Base-by-base conservation (phyloP, 2,797 vertebrate genomes). In the Sebastes jordani region DNA sequence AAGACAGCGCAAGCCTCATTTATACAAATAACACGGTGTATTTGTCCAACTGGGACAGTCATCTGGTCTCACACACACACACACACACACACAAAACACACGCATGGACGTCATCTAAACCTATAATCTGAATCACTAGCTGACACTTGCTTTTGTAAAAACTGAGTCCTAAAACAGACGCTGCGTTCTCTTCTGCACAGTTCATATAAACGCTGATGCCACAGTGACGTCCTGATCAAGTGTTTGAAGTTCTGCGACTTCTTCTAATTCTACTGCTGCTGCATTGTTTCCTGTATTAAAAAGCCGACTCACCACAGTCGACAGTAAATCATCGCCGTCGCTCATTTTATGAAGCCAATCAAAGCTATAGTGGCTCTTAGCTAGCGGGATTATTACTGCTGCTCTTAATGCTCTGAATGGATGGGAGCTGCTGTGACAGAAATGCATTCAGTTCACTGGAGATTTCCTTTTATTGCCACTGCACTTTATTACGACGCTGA, bases 21-120 rank as follows among this genome's bases (percentile, higher is more conserved):
- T 60, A 23, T 64, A 59, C 66, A 83, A 75, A 90, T 63, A 78
- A 62, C 67, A 68, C 3, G 22, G 38, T 69, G 70, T 85, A 30
- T 88, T 87, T 90, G 82, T 82, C n/a, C 18, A 72, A 80, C 32
- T 8, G 36, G 64, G 76, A 54, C 71, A 52, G 6, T 78, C 80
- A 58, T 32, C 64, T 54, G 34, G 14, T 46, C 46, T 1, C 0
- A 13, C 3, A 63, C 71, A 59, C 60, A 64, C 60, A 67, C 60
- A 32, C 32, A 34, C 32, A 9, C 30, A 32, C 30, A 32, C 32
- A 34, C 32, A 34, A 32, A 8, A 10, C 32, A 10, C 32, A 3
- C 3, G 10, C 34, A 25, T 1, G 20, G n/a, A 34, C 49, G 6
- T 38, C 32, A 11, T 25, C 62, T 23, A 4, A 61, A 66, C 30